These are phyloP conservation scores for Napeogenes sylphis DNA, from an alignment of 2,888 invertebrate genomes.

Conservation along the genomic window DNA sequence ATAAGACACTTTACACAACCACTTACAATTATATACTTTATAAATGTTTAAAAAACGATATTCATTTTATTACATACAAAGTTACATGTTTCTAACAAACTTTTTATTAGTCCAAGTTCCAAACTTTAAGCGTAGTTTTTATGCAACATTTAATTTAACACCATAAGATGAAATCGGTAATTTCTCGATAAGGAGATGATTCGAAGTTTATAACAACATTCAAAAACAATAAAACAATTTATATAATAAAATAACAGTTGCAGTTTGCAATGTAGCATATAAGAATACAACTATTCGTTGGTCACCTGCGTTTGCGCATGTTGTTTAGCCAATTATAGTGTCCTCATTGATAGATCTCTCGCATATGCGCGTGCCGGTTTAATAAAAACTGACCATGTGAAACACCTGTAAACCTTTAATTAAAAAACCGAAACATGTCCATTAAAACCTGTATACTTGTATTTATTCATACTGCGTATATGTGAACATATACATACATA, in stretches of 20 bases:
- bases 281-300: slow-evolving; percentile 37
- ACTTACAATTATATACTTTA: no score
- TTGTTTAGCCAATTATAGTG: slow-evolving; percentile 56
- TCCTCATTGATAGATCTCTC: slow-evolving; percentile 56
- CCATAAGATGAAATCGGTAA: no score
- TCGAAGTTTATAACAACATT: no score
- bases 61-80: no score
- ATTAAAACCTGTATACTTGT: not conserved
- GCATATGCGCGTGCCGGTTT: slow-evolving; percentile 49
- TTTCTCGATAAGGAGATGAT: no score
- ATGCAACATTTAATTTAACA: no score
- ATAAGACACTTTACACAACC: no score
- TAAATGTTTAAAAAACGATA: no score
- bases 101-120: no score
- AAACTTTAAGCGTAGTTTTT: no score
- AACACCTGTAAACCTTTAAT: slow-evolving; percentile 28
- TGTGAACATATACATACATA: no score
- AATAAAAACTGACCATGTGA: slow-evolving; percentile 28
- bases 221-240: not conserved
- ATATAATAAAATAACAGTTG: slow-evolving; percentile 21
- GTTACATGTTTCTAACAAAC: no score
- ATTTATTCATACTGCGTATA: not conserved
- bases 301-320: slow-evolving; percentile 57
- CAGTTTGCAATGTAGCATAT: slow-evolving; percentile 20
- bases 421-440: slow-evolving; percentile 10